These are phyloP conservation scores for Stegostoma tigrinum DNA, from an alignment of 2,113 vertebrate genomes.

Conservation along the genomic window DNA sequence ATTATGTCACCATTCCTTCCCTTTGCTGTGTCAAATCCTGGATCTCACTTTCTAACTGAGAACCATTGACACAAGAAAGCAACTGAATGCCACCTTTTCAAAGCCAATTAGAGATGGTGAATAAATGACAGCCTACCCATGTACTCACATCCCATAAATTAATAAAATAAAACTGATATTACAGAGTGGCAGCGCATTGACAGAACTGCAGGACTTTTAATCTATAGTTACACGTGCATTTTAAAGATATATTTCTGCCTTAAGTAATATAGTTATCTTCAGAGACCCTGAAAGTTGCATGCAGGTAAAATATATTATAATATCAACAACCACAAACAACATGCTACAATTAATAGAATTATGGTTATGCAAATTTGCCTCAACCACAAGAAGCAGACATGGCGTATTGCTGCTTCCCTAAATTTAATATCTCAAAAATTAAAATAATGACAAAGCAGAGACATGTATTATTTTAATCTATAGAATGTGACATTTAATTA, in stretches of 20 bases:
- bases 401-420: neutral
- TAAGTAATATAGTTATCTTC: neutral
- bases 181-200: neutral
- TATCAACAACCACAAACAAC: neutral
- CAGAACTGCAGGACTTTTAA: neutral
- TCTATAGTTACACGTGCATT: neutral
- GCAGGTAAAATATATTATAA: neutral
- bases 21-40: neutral
- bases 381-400: neutral
- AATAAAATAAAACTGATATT: neutral
- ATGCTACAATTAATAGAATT: neutral
- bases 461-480: conserved; percentile 12
- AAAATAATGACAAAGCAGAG: conserved; percentile 3
- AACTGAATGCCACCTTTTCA: neutral
- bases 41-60: neutral
- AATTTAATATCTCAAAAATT: conserved; percentile 33
- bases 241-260: neutral
- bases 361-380: conserved; percentile 3
- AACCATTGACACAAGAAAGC: neutral
- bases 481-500: conserved; percentile 27
- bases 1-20: neutral
- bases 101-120: neutral
- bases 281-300: neutral
- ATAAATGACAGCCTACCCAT: neutral
- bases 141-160: neutral